Conservation (phyloP, 2,113 vertebrate genomes). For the Camelus bactrianus region DNA sequence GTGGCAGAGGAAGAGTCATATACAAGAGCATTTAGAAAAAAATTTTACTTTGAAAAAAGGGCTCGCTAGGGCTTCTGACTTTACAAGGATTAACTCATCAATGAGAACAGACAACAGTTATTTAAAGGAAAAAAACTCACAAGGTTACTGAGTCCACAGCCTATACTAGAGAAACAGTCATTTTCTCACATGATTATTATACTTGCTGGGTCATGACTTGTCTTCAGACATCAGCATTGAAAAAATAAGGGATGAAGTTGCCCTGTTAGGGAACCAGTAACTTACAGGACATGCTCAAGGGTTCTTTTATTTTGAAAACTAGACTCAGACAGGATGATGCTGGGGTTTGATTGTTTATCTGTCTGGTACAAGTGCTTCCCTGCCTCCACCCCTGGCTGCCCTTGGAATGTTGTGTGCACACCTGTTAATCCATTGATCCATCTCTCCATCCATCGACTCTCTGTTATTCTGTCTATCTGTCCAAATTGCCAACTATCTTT, state of each 20-base stretch:
- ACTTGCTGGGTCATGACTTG: not conserved
- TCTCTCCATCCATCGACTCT: not conserved
- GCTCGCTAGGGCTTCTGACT: not conserved
- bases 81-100: not conserved
- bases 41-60: not conserved
- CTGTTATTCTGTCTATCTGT: not conserved
- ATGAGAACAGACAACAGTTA: not conserved
- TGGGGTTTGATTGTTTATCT: not conserved
- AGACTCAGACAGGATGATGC: not conserved
- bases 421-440: rapidly evolving
- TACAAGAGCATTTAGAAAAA: not conserved
- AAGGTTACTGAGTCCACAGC: not conserved
- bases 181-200: not conserved
- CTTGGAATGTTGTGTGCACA: not conserved
- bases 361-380: not conserved
- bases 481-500: not conserved
- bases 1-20: not conserved
- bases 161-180: not conserved
- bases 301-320: constrained; percentile 23
- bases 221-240: not conserved
- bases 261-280: not conserved
- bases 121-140: not conserved
- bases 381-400: rapidly evolving
- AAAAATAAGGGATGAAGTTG: not conserved
- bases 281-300: not conserved